phyloP scores from a whole-genome alignment of 2,113 vertebrate genomes.

The Coptodon bakossiorum region DNA sequence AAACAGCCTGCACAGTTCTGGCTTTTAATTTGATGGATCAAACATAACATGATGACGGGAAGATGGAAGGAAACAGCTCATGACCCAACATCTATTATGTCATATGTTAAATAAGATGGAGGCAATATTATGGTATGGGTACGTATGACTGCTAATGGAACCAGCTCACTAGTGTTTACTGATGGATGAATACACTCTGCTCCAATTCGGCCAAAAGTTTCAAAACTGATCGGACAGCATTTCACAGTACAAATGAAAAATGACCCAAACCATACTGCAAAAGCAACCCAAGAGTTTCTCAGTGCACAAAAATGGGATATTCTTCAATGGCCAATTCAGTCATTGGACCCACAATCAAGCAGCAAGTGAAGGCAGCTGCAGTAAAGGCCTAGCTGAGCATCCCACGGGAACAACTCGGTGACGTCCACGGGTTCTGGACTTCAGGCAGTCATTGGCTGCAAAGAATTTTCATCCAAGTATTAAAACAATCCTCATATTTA shows the following conservation, averaged over 20 bases:
- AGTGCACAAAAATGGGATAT: neutral
- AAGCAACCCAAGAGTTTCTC: neutral
- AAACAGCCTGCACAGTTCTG: neutral
- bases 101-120: neutral
- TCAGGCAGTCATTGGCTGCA: neutral
- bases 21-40: neutral
- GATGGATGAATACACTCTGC: neutral
- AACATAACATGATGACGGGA: neutral
- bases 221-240: rapidly evolving
- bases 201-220: neutral
- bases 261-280: neutral
- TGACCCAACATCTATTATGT: neutral
- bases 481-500: neutral
- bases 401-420: neutral
- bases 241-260: neutral
- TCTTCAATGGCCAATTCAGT: neutral
- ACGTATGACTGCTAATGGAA: neutral
- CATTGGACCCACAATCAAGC: neutral
- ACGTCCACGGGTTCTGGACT: neutral
- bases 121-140: neutral
- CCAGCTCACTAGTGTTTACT: neutral
- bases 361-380: neutral
- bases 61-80: neutral
- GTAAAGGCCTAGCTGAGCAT: neutral
- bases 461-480: neutral